These are phyloP conservation scores for Synanthedon tipuliformis DNA, from an alignment of 2,888 invertebrate species.

Conservation along the genomic window DNA sequence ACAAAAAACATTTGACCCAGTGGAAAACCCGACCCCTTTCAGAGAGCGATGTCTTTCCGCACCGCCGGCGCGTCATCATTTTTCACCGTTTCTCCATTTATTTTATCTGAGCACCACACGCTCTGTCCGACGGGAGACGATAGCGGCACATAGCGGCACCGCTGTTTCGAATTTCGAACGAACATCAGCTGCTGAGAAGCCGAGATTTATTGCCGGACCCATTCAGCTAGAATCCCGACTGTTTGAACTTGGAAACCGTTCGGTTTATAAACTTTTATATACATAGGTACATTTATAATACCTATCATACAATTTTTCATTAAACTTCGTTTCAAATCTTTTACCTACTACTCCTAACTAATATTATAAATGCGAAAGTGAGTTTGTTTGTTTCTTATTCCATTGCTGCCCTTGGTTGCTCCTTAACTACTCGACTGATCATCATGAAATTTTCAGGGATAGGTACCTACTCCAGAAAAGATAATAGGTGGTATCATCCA, in stretches of 20 bases:
- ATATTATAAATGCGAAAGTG: too few species aligned
- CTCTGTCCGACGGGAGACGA: conserved; percentile 43
- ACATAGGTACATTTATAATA: neutral
- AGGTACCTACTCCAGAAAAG: too few species aligned
- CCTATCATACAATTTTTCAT: too few species aligned
- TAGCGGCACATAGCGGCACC: conserved; percentile 34
- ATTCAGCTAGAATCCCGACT: conserved; percentile 52
- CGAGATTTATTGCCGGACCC: conserved; percentile 61
- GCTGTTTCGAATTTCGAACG: conserved; percentile 54
- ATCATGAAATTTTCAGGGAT: too few species aligned
- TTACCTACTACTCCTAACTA: neutral
- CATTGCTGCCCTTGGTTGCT: too few species aligned
- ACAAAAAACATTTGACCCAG: conserved; percentile 41
- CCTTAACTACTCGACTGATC: too few species aligned
- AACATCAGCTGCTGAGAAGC: conserved; percentile 63
- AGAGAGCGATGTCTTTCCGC: conserved; percentile 48
- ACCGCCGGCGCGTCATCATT: conserved; percentile 60
- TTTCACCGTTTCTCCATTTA: conserved; percentile 66
- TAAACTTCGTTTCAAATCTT: neutral
- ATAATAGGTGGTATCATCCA: too few species aligned
- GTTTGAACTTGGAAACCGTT: conserved; percentile 37
- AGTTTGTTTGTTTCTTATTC: too few species aligned
- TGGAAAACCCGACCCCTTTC: conserved; percentile 44
- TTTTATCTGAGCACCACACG: conserved; percentile 67
- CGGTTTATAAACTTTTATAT: conserved; percentile 24